A percentile compares a stretch with the other conserved stretches of the same genome.
These are phyloP conservation scores for Drosophila helvetica DNA, from an alignment of 2,888 invertebrate genomes.

Conservation along the genomic window DNA sequence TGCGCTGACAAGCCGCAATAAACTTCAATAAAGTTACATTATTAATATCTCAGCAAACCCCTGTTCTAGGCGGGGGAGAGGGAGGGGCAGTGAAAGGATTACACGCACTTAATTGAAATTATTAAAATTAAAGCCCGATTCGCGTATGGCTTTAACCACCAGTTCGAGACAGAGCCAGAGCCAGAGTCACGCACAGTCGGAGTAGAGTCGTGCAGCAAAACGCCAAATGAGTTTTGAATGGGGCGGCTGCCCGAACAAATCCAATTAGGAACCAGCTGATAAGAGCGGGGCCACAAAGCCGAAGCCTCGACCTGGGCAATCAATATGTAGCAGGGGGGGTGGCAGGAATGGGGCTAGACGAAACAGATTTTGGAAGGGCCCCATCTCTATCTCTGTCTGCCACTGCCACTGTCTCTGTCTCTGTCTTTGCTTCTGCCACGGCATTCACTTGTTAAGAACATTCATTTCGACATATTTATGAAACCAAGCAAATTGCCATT, in stretches of 20 bases:
- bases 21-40: conserved; percentile 75
- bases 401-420: conserved; percentile 11
- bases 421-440: conserved; percentile 35
- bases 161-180: not conserved
- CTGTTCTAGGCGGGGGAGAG: not conserved
- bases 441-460: conserved; percentile 53
- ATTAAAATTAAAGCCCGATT: conserved; percentile 40
- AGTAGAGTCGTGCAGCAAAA: not conserved
- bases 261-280: conserved; percentile 61
- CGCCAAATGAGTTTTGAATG: not conserved
- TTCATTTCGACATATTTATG: conserved; percentile 72
- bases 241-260: conserved; percentile 35
- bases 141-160: not conserved
- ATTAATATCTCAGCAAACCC: conserved; percentile 59
- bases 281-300: conserved; percentile 20
- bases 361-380: conserved; percentile 23
- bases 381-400: not conserved
- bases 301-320: conserved; percentile 23
- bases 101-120: conserved; percentile 51
- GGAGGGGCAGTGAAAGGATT: conserved; percentile 16
- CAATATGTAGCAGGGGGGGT: conserved; percentile 22
- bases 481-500: conserved; percentile 77
- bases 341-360: conserved; percentile 18
- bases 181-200: conserved; percentile 56
- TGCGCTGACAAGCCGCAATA: conserved; percentile 77